These are phyloP conservation scores for Nemapogon koenigi DNA, from an alignment of 2,888 invertebrate genomes.

Conservation along the genomic window DNA sequence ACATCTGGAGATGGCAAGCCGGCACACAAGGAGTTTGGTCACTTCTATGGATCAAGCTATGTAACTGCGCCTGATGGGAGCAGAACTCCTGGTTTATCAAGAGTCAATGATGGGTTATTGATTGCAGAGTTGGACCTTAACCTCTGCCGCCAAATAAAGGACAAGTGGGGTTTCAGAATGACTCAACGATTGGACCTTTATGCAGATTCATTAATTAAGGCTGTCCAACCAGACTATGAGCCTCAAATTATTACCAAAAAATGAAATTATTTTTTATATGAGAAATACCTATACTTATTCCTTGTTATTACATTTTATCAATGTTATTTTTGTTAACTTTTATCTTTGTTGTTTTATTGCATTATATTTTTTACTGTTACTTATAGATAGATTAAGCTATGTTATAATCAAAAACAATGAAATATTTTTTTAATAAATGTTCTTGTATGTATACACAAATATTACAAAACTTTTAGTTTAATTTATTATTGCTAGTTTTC, in stretches of 20 bases:
- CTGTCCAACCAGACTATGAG: conserved; percentile 33
- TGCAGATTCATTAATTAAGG: conserved; percentile 71
- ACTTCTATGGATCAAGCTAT: conserved; percentile 97
- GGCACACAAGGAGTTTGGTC: conserved; percentile 89
- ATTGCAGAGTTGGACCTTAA: conserved; percentile 93
- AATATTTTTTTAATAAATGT: no score
- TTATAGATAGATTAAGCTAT: no score
- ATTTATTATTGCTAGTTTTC: no score
- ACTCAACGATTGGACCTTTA: conserved; percentile 93
- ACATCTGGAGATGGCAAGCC: conserved; percentile 70
- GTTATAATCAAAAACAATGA: no score
- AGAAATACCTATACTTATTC: conserved; percentile 13
- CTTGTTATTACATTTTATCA: conserved; percentile 1
- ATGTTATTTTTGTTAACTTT: not conserved
- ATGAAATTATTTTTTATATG: no score
- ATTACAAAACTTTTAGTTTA: no score
- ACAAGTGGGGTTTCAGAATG: conserved; percentile 96
- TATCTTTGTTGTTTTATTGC: conserved; percentile 2
- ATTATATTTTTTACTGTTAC: not conserved
- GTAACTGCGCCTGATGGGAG: conserved; percentile 93
- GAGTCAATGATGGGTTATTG: conserved; percentile 84
- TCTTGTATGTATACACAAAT: no score
- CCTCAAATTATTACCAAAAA: conserved; percentile 31
- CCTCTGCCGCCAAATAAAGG: conserved; percentile 91
- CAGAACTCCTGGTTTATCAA: conserved; percentile 85